Percentiles rank a stretch among this genome's conserved stretches.
These are phyloP conservation scores for Anser brachyrhynchus DNA, from an alignment of 2,113 vertebrate genomes.

Conservation along the genomic window DNA sequence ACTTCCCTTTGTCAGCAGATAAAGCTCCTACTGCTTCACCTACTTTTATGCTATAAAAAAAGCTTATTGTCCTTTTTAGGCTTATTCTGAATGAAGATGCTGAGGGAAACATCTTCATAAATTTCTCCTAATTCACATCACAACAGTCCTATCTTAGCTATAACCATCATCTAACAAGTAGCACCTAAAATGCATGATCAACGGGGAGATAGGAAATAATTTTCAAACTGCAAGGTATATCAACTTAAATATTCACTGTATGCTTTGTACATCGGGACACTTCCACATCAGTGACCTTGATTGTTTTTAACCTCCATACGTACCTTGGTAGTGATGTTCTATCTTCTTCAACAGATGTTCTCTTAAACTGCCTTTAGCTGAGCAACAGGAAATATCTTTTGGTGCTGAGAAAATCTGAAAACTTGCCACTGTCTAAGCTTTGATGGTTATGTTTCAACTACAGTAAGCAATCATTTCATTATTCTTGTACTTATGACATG, in stretches of 20 bases:
- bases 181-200: not conserved
- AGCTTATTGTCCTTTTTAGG: not conserved
- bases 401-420: not conserved
- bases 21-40: not conserved
- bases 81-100: not conserved
- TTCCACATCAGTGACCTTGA: not conserved
- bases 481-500: not conserved
- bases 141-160: not conserved
- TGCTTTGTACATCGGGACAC: not conserved
- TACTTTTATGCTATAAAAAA: conserved; percentile 16
- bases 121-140: not conserved
- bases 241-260: not conserved
- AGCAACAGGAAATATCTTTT: not conserved
- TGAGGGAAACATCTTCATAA: not conserved
- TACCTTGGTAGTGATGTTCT: not conserved
- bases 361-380: not conserved
- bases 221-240: not conserved
- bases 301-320: not conserved
- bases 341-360: not conserved
- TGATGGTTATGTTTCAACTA: not conserved
- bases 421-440: not conserved
- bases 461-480: not conserved
- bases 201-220: not conserved
- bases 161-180: not conserved
- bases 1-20: conserved; percentile 12